These are phyloP conservation scores for Coremacera marginata DNA, from an alignment of 2,888 invertebrate species.

Conservation along the genomic window DNA sequence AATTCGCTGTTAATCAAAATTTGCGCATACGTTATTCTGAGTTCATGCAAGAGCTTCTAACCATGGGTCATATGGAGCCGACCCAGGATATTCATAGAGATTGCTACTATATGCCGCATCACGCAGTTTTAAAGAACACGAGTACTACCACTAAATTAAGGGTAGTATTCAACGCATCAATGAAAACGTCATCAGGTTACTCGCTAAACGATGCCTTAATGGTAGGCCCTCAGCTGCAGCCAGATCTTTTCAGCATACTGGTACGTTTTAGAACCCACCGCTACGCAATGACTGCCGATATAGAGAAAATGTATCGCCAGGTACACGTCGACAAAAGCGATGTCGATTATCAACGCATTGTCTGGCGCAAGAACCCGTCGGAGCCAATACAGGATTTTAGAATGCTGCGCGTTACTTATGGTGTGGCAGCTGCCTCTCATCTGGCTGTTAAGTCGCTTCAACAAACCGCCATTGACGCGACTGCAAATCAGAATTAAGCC, in stretches of 20 bases:
- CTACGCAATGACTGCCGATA: slow-evolving; percentile 29
- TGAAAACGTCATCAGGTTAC: background rate
- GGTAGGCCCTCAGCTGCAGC: slow-evolving; percentile 16
- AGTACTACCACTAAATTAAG: too few species aligned
- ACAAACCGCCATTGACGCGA: background rate
- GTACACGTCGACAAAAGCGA: background rate
- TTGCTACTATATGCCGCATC: too few species aligned
- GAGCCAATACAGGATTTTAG: background rate
- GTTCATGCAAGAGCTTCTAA: too few species aligned
- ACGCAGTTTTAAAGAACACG: too few species aligned
- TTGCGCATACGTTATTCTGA: too few species aligned
- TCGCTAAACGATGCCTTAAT: slow-evolving; percentile 24
- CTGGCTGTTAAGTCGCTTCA: background rate
- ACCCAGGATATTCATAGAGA: too few species aligned
- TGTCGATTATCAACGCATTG: background rate
- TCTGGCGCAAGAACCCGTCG: background rate
- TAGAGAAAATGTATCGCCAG: background rate
- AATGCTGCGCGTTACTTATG: background rate
- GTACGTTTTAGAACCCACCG: slow-evolving; percentile 25
- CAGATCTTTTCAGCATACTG: slow-evolving; percentile 16
- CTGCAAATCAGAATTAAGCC: background rate
- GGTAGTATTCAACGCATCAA: slow-evolving; percentile 6
- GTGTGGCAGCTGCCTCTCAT: background rate
- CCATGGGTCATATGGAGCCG: too few species aligned
- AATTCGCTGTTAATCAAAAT: too few species aligned